A percentile compares a stretch with the other conserved stretches of the same genome.
These are phyloP conservation scores for Rhyacichthys aspro DNA, from an alignment of 2,797 vertebrate species.

Conservation along the genomic window DNA sequence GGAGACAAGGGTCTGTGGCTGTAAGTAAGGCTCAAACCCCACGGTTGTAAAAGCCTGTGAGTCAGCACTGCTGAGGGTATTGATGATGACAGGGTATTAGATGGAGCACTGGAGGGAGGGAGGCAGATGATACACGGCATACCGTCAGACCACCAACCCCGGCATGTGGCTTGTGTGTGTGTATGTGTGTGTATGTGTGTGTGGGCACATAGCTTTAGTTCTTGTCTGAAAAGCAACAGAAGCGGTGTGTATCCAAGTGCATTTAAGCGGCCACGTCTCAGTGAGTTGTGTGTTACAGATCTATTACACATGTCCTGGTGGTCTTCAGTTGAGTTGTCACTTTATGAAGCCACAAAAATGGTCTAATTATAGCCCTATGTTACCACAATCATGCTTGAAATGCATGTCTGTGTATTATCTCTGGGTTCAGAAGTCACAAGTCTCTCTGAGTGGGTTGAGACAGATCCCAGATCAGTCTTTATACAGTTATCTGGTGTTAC, in stretches of 20 bases:
- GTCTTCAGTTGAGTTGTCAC: constrained; percentile 38
- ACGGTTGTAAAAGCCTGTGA: constrained; percentile 73
- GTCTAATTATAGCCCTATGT: constrained; percentile 25
- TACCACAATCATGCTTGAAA: constrained; percentile 12
- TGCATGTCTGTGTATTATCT: constrained; percentile 15
- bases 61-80: constrained; percentile 78
- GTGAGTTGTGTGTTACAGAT: constrained; percentile 22
- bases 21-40: constrained; percentile 70
- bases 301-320: constrained; percentile 28
- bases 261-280: constrained; percentile 10
- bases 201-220: constrained; percentile 31
- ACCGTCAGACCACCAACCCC: constrained; percentile 58
- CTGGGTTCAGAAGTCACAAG: constrained; percentile 6
- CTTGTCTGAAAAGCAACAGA: constrained; percentile 28
- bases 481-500: constrained; percentile 24
- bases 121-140: constrained; percentile 64
- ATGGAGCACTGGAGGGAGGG: constrained; percentile 61
- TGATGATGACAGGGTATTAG: constrained; percentile 81
- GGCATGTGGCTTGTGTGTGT: constrained; percentile 56
- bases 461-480: constrained; percentile 20
- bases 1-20: constrained; percentile 72
- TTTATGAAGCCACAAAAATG: constrained; percentile 31
- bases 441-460: constrained; percentile 9
- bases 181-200: too few relatives aligned
- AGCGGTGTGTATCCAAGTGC: constrained; percentile 10